Evolutionary conservation across 1,140 invertebrate species (phyloP), one percentile per base, ranked within the genome.

Genomic region (Scaptomyza montana): DNA sequence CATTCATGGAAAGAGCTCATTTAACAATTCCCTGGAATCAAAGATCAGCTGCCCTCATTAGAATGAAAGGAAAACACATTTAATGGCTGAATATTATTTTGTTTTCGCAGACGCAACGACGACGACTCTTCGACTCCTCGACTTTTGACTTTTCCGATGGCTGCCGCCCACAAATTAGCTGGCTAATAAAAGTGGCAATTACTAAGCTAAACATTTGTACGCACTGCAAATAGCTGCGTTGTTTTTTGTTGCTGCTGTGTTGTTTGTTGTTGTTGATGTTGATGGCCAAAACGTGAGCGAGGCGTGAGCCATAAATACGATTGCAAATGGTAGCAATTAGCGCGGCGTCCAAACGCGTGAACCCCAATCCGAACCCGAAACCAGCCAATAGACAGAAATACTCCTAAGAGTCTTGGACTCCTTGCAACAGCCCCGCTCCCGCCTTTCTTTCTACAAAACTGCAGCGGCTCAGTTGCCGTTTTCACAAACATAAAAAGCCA

Each of bases 401-500:
- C 62, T 21, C 43, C 46, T 53, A 5, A 6, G 30, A 13, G 21
- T 12, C 39, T 10, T 13, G n/a, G 30, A 33, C 60, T 51, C 36
- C 49, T 28, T 16, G 7, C 19, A 7, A 13, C 45, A 13, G 2
- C 54, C 28, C 47, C 3, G 21, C 21, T 33, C 2, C 5, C 7
- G 30, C 30, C 2, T 33, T 33, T 19, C 30, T 19, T 25, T 13
- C 7, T 33, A 30, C 8, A 33, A 25, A 46, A 33, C 13, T 21
- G 50, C 74, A 77, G 64, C 74, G 73, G 64, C 69, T 81, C 61
- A 81, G 78, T 62, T 75, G 41, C 62, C 76, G 80, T 84, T 85
- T 87, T 81, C 77, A 85, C 80, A 85, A 89, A 89, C 84, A 89
- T 89, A 89, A 89, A 89, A 89, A 89, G 80, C 85, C 84, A 89